These are phyloP conservation scores for Strigamia transsilvanica DNA, from an alignment of 2,888 invertebrate species.

Conservation along the genomic window DNA sequence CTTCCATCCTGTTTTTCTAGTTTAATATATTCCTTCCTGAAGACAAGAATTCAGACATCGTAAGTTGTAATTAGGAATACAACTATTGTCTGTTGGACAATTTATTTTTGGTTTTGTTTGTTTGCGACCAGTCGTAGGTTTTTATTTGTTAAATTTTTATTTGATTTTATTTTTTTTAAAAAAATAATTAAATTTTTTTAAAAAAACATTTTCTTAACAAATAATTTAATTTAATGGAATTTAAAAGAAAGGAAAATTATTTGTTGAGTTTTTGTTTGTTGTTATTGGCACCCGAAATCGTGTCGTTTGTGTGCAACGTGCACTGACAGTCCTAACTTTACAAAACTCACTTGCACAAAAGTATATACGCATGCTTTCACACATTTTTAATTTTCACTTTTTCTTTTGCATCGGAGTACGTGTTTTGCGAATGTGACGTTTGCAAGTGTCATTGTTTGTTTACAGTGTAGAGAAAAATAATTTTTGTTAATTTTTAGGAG, in stretches of 20 bases:
- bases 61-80: conserved; percentile 52
- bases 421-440: conserved; percentile 19
- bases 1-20: conserved; percentile 53
- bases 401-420: conserved; percentile 35
- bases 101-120: conserved; percentile 4
- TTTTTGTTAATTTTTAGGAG: conserved; percentile 48
- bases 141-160: no score
- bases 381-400: not conserved
- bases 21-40: conserved; percentile 55
- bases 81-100: conserved; percentile 53
- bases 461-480: conserved; percentile 41
- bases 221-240: not conserved
- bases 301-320: conserved; percentile 9
- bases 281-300: conserved; percentile 12
- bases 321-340: not conserved
- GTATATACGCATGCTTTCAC: not conserved
- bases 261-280: not conserved
- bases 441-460: conserved; percentile 44
- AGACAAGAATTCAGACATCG: conserved; percentile 46
- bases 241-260: not conserved
- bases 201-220: not conserved
- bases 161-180: not conserved
- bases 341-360: conserved; percentile 10
- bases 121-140: not conserved
- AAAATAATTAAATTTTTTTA: not conserved